Conservation (phyloP, 2,888 invertebrate species). For the Heteromyza rotundicornis region DNA sequence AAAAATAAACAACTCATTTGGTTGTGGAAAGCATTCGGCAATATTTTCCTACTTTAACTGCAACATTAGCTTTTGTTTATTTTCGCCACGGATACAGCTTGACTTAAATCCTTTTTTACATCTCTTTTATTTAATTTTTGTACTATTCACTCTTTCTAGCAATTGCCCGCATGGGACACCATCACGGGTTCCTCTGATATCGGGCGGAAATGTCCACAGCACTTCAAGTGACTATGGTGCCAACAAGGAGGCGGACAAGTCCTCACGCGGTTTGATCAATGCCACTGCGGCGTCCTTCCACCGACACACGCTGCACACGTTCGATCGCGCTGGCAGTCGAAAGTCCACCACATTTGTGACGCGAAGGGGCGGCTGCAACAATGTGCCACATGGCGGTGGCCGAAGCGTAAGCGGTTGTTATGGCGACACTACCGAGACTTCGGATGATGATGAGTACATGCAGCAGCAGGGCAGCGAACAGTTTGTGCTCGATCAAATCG, state of each 20-base stretch:
- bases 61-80: too few species aligned
- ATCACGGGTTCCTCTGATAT: conserved; percentile 77
- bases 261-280: conserved; percentile 41
- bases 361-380: conserved; percentile 39
- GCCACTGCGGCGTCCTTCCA: conserved; percentile 50
- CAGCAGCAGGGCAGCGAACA: conserved; percentile 47
- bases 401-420: conserved; percentile 31
- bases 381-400: conserved; percentile 9
- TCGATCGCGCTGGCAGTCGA: conserved; percentile 35
- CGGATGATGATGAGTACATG: conserved; percentile 47
- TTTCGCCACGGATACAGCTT: not conserved
- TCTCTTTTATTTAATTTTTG: not conserved
- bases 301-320: conserved; percentile 48
- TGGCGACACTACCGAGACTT: conserved; percentile 49
- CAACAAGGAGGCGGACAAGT: conserved; percentile 22
- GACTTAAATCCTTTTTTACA: not conserved
- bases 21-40: too few species aligned
- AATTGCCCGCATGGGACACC: conserved; percentile 73
- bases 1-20: too few species aligned
- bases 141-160: conserved; percentile 37
- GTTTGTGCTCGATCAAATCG: conserved; percentile 44
- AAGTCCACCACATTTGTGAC: conserved; percentile 39
- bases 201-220: conserved; percentile 47
- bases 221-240: not conserved
- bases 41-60: too few species aligned